Percentiles rank a stretch among this genome's conserved stretches.
These are phyloP conservation scores for Psilanteris sp. DNA, from an alignment of 1,140 invertebrate species.

Conservation along the genomic window DNA sequence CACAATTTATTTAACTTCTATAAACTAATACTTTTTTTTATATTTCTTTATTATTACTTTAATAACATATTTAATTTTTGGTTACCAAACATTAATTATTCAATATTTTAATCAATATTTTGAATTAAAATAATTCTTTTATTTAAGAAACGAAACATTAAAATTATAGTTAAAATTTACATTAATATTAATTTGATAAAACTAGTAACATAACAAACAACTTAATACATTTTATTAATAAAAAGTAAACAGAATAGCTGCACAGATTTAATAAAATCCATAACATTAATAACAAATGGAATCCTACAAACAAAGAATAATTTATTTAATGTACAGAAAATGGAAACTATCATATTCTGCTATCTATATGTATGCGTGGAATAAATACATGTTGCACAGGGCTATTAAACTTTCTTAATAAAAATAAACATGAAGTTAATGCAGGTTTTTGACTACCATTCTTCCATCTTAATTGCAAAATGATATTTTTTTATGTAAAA, in stretches of 20 bases:
- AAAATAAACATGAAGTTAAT: slow-evolving; percentile 29
- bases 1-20: too few relatives aligned
- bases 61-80: too few relatives aligned
- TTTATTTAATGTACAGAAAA: slow-evolving; percentile 26
- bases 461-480: slow-evolving; percentile 43
- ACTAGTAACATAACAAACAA: too few relatives aligned
- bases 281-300: neutral
- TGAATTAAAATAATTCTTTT: too few relatives aligned
- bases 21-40: too few relatives aligned
- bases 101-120: too few relatives aligned
- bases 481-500: slow-evolving; percentile 52
- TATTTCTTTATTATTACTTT: too few relatives aligned
- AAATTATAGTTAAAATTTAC: too few relatives aligned
- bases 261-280: slow-evolving; percentile 18
- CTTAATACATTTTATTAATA: too few relatives aligned
- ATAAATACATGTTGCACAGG: slow-evolving; percentile 43
- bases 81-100: too few relatives aligned
- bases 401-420: slow-evolving; percentile 28
- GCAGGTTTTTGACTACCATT: slow-evolving; percentile 39
- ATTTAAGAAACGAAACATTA: too few relatives aligned
- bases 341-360: slow-evolving; percentile 32
- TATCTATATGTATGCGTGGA: slow-evolving; percentile 19
- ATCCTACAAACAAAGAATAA: slow-evolving; percentile 12
- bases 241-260: slow-evolving; percentile 13
- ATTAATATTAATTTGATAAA: too few relatives aligned